These are phyloP conservation scores for Synanthedon vespiformis DNA, from an alignment of 2,888 invertebrate species.

Conservation along the genomic window DNA sequence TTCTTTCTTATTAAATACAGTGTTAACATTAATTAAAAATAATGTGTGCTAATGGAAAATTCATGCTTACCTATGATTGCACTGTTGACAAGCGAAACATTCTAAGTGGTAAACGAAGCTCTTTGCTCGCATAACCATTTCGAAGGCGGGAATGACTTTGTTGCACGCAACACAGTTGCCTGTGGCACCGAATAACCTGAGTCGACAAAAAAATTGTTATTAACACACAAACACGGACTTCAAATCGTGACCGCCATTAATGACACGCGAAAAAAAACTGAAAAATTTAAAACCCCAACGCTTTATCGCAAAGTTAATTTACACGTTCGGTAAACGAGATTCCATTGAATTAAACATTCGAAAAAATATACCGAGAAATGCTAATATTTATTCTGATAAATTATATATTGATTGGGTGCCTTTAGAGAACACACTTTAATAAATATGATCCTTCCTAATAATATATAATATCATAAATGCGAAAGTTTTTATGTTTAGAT, in stretches of 20 bases:
- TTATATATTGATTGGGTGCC: no score
- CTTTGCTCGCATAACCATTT: constrained; percentile 95
- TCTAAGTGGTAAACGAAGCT: constrained; percentile 94
- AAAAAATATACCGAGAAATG: neutral
- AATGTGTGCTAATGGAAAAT: neutral
- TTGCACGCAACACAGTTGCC: constrained; percentile 93
- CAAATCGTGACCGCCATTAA: neutral
- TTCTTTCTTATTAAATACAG: no score
- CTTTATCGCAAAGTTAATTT: no score
- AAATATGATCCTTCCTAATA: no score
- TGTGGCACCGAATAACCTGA: constrained; percentile 89
- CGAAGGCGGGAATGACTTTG: constrained; percentile 93
- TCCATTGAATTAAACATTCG: no score
- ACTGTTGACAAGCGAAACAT: constrained; percentile 95
- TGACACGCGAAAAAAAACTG: neutral
- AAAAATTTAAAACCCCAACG: neutral
- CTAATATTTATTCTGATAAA: no score
- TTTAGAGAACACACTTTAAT: no score
- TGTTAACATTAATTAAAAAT: no score
- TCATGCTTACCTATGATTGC: constrained; percentile 84
- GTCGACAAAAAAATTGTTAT: constrained; percentile 7
- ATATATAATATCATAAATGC: no score
- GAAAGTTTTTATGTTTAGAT: no score
- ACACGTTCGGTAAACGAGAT: no score
- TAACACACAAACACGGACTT: neutral